A percentile compares a stretch with the other conserved stretches of the same genome.
These are phyloP conservation scores for Zelostemma sp. DNA, from an alignment of 1,140 invertebrate genomes.

Conservation along the genomic window DNA sequence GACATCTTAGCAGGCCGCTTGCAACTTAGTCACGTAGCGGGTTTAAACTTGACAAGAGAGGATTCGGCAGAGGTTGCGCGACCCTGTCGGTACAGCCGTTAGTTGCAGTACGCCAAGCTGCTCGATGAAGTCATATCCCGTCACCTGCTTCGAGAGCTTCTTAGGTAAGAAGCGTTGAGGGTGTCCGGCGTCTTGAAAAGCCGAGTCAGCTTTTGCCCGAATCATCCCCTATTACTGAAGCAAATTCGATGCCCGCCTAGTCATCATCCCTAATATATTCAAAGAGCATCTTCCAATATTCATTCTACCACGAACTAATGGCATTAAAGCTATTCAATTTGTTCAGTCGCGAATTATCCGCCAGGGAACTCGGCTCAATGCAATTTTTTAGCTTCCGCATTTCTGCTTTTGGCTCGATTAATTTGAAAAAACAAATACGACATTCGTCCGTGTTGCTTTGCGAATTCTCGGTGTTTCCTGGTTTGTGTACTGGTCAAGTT, in stretches of 20 bases:
- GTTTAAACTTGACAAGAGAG: constrained; percentile 69
- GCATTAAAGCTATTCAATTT: constrained; percentile 37
- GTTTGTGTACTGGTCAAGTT: constrained; percentile 41
- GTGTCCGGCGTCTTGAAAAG: background rate
- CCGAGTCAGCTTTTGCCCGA: constrained; percentile 9
- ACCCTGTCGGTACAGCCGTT: constrained; percentile 30
- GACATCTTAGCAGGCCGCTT: constrained; percentile 71
- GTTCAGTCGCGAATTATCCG: background rate
- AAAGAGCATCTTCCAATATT: constrained; percentile 29
- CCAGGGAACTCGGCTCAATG: background rate
- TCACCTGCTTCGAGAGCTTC: constrained; percentile 21
- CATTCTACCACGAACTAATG: constrained; percentile 35
- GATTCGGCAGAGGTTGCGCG: constrained; percentile 35
- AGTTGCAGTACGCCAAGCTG: constrained; percentile 16
- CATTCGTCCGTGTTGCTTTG: background rate
- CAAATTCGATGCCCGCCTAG: constrained; percentile 3
- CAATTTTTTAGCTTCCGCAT: background rate
- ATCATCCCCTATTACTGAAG: constrained; percentile 5
- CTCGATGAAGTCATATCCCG: constrained; percentile 29
- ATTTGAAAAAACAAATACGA: too few relatives aligned
- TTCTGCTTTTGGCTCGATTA: too few relatives aligned
- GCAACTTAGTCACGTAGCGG: constrained; percentile 70
- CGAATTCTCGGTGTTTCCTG: background rate
- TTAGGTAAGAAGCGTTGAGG: constrained; percentile 2
- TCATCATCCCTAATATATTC: constrained; percentile 13